phyloP scores from a whole-genome alignment of 2,888 invertebrate genomes.

The Hyalella azteca region DNA sequence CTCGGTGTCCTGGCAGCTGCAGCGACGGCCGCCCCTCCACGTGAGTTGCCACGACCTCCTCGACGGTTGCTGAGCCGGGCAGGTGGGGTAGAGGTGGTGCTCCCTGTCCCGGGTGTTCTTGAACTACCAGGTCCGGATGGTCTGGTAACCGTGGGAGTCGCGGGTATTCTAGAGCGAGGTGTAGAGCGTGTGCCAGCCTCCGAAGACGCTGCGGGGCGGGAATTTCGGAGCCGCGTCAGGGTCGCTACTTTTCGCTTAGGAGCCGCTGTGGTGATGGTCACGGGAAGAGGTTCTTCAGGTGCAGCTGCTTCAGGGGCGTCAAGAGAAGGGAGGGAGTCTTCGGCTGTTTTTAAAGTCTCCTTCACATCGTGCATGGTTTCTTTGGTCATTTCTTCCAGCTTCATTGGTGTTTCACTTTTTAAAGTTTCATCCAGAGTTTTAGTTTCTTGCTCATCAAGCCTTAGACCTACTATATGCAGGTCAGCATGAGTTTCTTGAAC shows the following conservation, averaged over 20 bases:
- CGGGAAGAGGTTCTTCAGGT: background rate
- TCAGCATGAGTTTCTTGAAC: background rate
- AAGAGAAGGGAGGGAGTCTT: background rate
- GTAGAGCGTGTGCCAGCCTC: background rate
- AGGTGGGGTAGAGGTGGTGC: background rate
- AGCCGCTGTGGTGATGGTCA: background rate
- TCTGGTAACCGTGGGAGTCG: background rate
- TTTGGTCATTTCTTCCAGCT: background rate
- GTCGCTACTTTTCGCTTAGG: background rate
- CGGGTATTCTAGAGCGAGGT: background rate
- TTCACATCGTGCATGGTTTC: background rate
- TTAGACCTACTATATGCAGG: background rate
- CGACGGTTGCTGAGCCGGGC: background rate
- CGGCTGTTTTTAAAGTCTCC: background rate
- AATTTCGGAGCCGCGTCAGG: background rate
- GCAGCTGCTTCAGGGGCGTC: background rate
- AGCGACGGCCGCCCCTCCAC: constrained; percentile 23
- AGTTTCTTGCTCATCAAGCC: background rate
- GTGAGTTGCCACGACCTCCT: constrained; percentile 27
- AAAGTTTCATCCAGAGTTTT: background rate
- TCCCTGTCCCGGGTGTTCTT: background rate
- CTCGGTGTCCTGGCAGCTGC: background rate
- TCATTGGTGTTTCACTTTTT: background rate
- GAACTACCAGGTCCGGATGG: background rate
- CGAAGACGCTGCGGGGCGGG: background rate